These are phyloP conservation scores for Paralichthys olivaceus DNA, from an alignment of 2,113 vertebrate genomes.

Conservation along the genomic window DNA sequence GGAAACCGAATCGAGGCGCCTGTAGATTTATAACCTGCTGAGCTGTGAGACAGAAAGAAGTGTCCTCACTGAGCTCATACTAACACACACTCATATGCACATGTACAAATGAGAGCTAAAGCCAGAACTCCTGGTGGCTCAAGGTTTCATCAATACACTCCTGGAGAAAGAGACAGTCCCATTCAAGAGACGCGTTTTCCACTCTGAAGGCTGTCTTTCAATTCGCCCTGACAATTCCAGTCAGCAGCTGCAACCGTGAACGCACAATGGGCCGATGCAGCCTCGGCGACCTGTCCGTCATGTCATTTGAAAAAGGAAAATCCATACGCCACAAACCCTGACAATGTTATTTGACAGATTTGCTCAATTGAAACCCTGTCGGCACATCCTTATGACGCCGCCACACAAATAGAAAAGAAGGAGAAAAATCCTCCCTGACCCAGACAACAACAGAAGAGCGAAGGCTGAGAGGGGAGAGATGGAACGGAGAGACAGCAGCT, in stretches of 20 bases:
- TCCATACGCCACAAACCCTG: neutral
- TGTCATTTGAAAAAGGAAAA: neutral
- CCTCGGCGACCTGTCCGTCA: neutral
- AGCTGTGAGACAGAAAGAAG: no score
- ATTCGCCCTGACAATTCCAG: neutral
- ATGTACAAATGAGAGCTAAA: no score
- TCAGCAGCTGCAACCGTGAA: neutral
- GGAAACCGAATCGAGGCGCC: slow-evolving; percentile 17
- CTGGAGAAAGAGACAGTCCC: no score
- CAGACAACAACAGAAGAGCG: neutral
- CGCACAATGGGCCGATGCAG: neutral
- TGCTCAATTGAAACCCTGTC: neutral
- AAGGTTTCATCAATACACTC: no score
- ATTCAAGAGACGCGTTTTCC: no score
- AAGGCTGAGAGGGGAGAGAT: neutral
- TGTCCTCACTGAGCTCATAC: neutral
- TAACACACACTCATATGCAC: neutral
- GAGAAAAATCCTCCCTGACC: neutral
- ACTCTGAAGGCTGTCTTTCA: neutral
- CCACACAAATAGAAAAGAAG: neutral
- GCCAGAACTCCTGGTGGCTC: neutral
- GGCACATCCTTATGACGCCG: neutral
- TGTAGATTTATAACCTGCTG: slow-evolving; percentile 24
- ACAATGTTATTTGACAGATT: neutral
- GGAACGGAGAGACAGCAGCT: no score